phyloP scores from a whole-genome alignment of 2,797 vertebrate genomes.

The Notamacropus eugenii region DNA sequence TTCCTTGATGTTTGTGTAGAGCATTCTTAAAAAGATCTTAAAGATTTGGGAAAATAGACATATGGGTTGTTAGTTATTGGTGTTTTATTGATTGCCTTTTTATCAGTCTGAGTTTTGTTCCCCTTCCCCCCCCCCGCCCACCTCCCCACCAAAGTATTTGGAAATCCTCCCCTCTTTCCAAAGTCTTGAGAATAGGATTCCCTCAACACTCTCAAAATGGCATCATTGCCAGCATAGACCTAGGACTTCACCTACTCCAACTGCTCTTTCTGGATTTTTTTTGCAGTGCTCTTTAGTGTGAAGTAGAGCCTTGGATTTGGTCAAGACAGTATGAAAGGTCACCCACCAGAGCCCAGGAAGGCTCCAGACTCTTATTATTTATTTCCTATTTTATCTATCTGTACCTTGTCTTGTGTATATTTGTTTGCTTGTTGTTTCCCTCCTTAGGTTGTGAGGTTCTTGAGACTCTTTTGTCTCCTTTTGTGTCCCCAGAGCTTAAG shows the following conservation, averaged over 20 bases:
- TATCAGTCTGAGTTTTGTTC: not conserved
- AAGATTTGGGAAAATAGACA: not conserved
- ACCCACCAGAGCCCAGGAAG: not conserved
- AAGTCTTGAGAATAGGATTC: not conserved
- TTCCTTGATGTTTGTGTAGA: not conserved
- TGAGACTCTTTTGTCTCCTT: not conserved
- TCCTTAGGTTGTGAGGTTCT: not conserved
- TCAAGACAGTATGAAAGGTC: not conserved
- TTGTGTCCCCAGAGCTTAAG: not conserved
- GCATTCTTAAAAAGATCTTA: not conserved
- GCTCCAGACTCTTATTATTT: not conserved
- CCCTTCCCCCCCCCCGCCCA: too few relatives aligned
- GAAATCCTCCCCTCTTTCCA: not conserved
- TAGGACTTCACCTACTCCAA: not conserved
- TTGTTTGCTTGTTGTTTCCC: not conserved
- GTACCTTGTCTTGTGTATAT: not conserved
- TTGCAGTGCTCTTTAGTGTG: not conserved
- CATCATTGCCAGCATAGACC: not conserved
- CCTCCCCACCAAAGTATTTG: not conserved
- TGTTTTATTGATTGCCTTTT: not conserved
- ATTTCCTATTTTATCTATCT: too few relatives aligned
- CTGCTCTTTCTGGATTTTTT: not conserved
- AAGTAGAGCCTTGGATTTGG: not conserved
- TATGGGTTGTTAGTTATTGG: not conserved
- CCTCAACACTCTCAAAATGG: not conserved